Evolutionary conservation across 1,140 invertebrate genomes (phyloP), one percentile per base, ranked within the genome.

Genomic region (Bombus consobrinus): DNA sequence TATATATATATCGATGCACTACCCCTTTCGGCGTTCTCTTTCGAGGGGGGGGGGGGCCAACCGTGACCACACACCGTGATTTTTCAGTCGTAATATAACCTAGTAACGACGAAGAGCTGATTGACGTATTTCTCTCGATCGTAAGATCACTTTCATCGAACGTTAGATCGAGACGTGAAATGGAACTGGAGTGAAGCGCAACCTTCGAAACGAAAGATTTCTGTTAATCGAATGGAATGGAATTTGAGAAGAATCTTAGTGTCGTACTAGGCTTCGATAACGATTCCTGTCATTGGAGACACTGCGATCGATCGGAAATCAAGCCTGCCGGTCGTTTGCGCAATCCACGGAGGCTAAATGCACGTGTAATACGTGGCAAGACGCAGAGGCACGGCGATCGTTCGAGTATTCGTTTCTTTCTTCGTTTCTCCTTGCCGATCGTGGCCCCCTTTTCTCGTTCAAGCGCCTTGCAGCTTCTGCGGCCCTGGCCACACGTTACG

Each of bases 401-500:
- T 87, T 86, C 76, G 86, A 89, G 47, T 69, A 78, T 62, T 68
- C 34, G 37, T 77, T 81, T 71, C 15, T 72, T 80, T 73, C 81
- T 79, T 85, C 57, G 68, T 87, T 59, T 4, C 59, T 32, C 41
- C 1, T 43, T 57, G 12, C 25, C 62, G 39, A 18, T 82, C 62
- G 25, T 22, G n/a, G 25, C 12, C 74, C 57, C 43, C 75, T 81
- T 85, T 71, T 68, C 80, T 53, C 47, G 68, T 43, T 80, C 57
- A 59, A 22, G 74, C 73, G 68, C 77, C 34, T 68, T 68, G 41
- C 43, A 22, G 25, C 72, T 81, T 81, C 80, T 84, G 73, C 83
- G 79, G 80, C 72, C 79, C 75, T 79, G 86, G 89, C 92, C 91
- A 93, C 93, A 94, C 91, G 91, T 93, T 93, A 93, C 93, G 85